phyloP scores from a whole-genome alignment of 2,113 vertebrate species.

The Lasiurus cinereus region DNA sequence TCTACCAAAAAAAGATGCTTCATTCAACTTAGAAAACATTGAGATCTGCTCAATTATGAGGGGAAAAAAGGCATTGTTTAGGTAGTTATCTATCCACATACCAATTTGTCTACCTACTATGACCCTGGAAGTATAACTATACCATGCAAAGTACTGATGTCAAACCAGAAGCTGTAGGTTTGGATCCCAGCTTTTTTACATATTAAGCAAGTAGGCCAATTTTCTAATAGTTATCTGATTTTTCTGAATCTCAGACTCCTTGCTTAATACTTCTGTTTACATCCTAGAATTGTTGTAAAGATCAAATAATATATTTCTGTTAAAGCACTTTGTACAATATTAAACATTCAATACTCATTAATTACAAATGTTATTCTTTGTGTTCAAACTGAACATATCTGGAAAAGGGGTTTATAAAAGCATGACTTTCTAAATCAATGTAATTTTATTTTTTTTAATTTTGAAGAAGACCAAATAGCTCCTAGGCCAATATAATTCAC shows the following conservation, averaged over 20 bases:
- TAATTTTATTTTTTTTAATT: constrained; percentile 46
- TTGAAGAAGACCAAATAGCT: not conserved
- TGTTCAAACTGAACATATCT: constrained; percentile 29
- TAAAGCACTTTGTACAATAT: not conserved
- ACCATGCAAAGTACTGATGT: not conserved
- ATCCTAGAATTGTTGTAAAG: not conserved
- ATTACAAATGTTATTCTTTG: not conserved
- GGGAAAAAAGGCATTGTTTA: not conserved
- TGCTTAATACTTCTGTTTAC: not conserved
- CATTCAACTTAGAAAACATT: constrained; percentile 20
- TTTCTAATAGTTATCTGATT: not conserved
- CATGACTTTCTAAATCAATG: constrained; percentile 31
- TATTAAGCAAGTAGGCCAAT: not conserved
- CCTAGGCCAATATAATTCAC: not conserved
- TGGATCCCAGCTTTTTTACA: not conserved
- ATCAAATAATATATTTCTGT: constrained; percentile 22
- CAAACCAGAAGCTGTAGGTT: not conserved
- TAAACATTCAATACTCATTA: not conserved
- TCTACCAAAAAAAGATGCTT: not conserved
- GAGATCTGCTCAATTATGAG: constrained; percentile 3
- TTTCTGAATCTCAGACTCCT: not conserved
- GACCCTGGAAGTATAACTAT: not conserved
- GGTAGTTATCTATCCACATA: not conserved
- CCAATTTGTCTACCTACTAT: not conserved
- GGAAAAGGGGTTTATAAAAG: constrained; percentile 7